A percentile compares a stretch with the other conserved stretches of the same genome.
These are phyloP conservation scores for Xenentodon cancila DNA, from an alignment of 2,797 vertebrate genomes.

Conservation along the genomic window DNA sequence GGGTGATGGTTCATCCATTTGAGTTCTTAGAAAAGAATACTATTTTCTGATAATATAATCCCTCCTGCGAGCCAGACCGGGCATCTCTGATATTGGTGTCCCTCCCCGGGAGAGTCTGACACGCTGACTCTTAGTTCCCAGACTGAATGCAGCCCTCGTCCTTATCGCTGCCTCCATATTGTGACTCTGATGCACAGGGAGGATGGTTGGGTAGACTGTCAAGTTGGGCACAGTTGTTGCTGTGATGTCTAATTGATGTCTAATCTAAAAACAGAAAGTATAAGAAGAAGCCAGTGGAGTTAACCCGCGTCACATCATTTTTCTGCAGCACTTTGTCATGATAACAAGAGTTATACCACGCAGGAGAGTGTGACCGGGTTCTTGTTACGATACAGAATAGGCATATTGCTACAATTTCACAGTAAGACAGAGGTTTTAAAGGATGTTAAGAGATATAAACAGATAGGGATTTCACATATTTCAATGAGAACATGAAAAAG, in stretches of 20 bases:
- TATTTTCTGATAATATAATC: conserved; percentile 76
- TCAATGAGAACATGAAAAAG: background rate
- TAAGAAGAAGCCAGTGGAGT: conserved; percentile 17
- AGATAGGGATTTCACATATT: background rate
- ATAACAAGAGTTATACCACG: no score
- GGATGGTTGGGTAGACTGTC: conserved; percentile 25
- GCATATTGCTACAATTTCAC: no score
- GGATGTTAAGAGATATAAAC: background rate
- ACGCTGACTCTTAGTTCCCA: conserved; percentile 35
- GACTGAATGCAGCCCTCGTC: conserved; percentile 47
- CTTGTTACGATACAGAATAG: no score
- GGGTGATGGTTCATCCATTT: conserved; percentile 48
- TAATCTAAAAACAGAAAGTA: conserved; percentile 55
- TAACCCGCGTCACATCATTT: background rate
- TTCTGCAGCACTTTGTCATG: background rate
- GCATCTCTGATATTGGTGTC: conserved; percentile 58
- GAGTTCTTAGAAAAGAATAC: conserved; percentile 61
- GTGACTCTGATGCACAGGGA: conserved; percentile 37
- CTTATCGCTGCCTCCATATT: conserved; percentile 74
- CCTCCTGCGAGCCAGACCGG: conserved; percentile 34
- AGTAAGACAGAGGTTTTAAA: background rate
- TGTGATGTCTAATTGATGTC: conserved; percentile 45
- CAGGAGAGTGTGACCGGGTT: no score
- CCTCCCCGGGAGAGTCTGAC: conserved; percentile 62
- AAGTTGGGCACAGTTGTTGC: conserved; percentile 5